Evolutionary conservation across 2,797 vertebrate species (phyloP).

Genomic region (Enteromius paludinosus): DNA sequence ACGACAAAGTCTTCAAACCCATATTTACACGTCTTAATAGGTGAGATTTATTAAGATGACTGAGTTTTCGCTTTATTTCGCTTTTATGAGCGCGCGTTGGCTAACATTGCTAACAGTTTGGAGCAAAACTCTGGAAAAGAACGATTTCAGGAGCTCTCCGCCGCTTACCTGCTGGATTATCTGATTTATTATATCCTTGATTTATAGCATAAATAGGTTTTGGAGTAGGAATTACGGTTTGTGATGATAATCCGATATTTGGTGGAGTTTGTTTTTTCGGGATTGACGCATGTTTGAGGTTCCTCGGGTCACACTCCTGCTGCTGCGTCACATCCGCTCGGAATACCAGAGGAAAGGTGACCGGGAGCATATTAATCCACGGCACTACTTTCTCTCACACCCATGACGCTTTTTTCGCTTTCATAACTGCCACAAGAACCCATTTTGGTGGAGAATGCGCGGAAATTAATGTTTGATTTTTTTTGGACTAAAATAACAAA

Average conservation of each 20-base stretch:
- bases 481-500: neutral
- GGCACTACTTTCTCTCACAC: constrained; percentile 55
- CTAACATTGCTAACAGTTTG: constrained; percentile 36
- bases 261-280: constrained; percentile 43
- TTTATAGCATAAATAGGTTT: constrained; percentile 11
- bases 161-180: constrained; percentile 45
- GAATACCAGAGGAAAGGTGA: constrained; percentile 71
- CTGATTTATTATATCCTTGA: neutral
- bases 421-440: neutral
- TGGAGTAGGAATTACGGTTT: constrained; percentile 7
- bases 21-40: too few relatives aligned
- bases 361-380: constrained; percentile 71
- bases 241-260: constrained; percentile 28
- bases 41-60: too few relatives aligned
- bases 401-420: neutral
- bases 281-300: constrained; percentile 54
- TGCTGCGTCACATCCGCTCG: constrained; percentile 81
- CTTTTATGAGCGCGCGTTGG: neutral
- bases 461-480: neutral
- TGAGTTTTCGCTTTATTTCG: neutral
- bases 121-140: neutral
- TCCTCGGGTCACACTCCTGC: constrained; percentile 65
- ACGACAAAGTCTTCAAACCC: neutral
- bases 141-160: neutral
- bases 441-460: neutral